Conservation (phyloP, 2,797 vertebrate genomes). For the Oophaga sylvatica region DNA sequence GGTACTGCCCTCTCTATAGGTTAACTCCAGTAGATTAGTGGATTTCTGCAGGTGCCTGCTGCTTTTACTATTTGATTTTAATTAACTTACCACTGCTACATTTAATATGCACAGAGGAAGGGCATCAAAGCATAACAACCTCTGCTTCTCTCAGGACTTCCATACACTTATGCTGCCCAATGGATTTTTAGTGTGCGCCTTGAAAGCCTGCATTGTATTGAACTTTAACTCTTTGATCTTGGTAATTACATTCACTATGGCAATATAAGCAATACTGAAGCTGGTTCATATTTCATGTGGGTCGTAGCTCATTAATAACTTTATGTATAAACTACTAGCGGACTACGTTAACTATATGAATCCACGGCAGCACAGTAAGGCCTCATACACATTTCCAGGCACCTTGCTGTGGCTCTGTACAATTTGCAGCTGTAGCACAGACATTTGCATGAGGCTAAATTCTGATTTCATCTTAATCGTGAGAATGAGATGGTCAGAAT, state of each 20-base stretch:
- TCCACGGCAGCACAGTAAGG: neutral
- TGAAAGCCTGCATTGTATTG: constrained; percentile 25
- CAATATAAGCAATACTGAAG: neutral
- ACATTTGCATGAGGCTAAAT: neutral
- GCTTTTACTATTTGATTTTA: constrained; percentile 49
- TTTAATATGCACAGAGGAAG: constrained; percentile 51
- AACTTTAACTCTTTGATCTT: constrained; percentile 38
- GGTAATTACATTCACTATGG: constrained; percentile 21
- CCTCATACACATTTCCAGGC: neutral
- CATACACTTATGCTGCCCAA: constrained; percentile 28
- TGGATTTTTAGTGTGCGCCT: neutral
- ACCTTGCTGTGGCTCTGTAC: neutral
- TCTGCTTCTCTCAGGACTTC: constrained; percentile 28
- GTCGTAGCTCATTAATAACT: neutral
- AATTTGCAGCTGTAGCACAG: neutral
- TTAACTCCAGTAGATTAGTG: constrained; percentile 47
- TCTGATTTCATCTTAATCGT: neutral
- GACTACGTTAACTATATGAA: neutral
- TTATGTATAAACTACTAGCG: neutral
- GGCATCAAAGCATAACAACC: constrained; percentile 52
- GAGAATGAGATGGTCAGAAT: too few relatives aligned
- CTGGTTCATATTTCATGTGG: neutral
- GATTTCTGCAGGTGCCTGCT: constrained; percentile 40
- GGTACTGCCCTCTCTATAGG: constrained; percentile 48
- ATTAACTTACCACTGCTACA: constrained; percentile 54